Evolutionary conservation across 2,113 vertebrate genomes (phyloP), one percentile per base, ranked within the genome.

Genomic region (Alethe diademata): DNA sequence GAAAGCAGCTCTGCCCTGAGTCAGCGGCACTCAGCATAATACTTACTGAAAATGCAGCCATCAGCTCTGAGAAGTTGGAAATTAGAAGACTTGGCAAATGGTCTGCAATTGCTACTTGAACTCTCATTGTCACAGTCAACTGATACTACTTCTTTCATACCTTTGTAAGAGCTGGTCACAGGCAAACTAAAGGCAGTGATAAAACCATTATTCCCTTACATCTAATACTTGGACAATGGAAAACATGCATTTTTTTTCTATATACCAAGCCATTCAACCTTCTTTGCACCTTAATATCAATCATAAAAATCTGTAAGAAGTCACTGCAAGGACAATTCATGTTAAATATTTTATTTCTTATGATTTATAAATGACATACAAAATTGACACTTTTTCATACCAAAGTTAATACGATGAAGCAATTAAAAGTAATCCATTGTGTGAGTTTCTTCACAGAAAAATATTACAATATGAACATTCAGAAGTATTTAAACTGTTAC

Each of bases 301-400:
- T 65, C 31, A 78, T 2, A 89, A 86, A 87, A 87, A 92, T 56
- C 60, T 54, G 10, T 90, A 86, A 93, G 82, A 96, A 79, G 60
- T 29, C 66, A 96, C 73, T 60, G 33, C 42, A 85, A 60, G 51
- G 51, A 79, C 47, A 75, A 38, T 50, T 87, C 6, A 80, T 73
- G 60, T 91, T 92, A 80, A 74, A 87, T 73, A 86, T 74, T 95
- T 92, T 94, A 95, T 60, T 93, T 76, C 65, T 90, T 96, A 93
- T 47, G 67, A 90, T 69, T 92, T 97, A 96, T 86, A 96, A 97
- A 64, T 47, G 18, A 95, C 88, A 87, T 95, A 82, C 35, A 96
- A 97, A 95, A 95, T 25, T 62, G 78, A 93, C 78, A 90, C n/a
- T 75, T 35, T 88, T 60, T 88, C 48, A 95, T 90, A 85, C 78